A percentile compares a stretch with the other conserved stretches of the same genome.
Evolutionary conservation across 2,113 vertebrate species (phyloP).

Genomic region (Halcyon malimbica): DNA sequence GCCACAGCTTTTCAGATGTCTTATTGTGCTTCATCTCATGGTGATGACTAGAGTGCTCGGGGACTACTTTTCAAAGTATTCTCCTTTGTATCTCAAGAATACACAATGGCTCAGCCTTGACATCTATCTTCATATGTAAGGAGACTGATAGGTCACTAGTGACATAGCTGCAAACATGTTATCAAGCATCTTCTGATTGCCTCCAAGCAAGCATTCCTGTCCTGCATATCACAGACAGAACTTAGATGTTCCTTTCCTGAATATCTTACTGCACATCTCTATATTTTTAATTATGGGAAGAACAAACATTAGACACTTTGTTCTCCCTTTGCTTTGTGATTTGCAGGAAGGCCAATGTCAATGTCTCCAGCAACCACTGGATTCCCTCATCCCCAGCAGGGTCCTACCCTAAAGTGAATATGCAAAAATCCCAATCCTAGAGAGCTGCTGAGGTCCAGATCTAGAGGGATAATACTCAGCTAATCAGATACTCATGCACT

Average conservation of each 20-base stretch:
- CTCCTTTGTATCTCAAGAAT: conserved; percentile 49
- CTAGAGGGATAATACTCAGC: background rate
- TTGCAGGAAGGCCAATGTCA: background rate
- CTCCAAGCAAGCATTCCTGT: background rate
- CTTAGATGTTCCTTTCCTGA: background rate
- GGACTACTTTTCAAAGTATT: conserved; percentile 63
- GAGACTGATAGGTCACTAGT: conserved; percentile 32
- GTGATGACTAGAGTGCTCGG: conserved; percentile 46
- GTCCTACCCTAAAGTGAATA: background rate
- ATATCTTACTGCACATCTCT: background rate
- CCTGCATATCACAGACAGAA: background rate
- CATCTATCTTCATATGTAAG: conserved; percentile 37
- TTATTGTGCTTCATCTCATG: conserved; percentile 61
- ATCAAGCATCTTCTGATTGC: background rate
- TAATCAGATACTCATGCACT: background rate
- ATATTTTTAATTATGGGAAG: background rate
- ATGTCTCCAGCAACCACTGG: fast-evolving
- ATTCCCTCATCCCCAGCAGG: background rate
- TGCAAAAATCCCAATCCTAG: background rate
- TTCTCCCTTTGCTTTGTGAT: background rate
- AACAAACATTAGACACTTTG: background rate
- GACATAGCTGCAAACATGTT: background rate
- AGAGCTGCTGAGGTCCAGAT: background rate
- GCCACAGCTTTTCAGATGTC: conserved; percentile 58
- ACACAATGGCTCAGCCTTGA: conserved; percentile 45